These are phyloP conservation scores for Adela reaumurella DNA, from an alignment of 2,888 invertebrate species.

Conservation along the genomic window DNA sequence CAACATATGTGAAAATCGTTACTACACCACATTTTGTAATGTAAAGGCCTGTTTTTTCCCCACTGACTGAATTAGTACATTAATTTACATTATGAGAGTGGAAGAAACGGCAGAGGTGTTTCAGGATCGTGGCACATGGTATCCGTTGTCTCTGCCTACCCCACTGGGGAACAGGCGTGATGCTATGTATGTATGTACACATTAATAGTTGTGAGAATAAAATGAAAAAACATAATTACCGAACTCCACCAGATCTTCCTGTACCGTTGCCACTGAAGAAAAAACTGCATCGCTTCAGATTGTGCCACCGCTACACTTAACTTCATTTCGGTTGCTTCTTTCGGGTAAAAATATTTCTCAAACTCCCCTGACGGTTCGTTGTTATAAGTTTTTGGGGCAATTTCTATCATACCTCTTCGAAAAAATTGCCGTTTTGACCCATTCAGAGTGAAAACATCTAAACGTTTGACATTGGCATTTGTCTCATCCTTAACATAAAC, in stretches of 20 bases:
- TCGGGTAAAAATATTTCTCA: conserved; percentile 13
- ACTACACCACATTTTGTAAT: no score
- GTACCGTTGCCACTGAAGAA: conserved; percentile 72
- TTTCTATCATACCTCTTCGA: background rate
- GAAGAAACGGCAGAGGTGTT: no score
- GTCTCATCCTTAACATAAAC: conserved; percentile 21
- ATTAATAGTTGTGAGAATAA: background rate
- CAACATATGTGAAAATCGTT: no score
- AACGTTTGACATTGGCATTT: conserved; percentile 2
- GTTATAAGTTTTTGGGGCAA: background rate
- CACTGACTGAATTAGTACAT: background rate
- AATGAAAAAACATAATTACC: conserved; percentile 33
- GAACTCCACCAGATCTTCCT: conserved; percentile 85
- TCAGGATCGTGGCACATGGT: no score
- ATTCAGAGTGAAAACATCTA: background rate
- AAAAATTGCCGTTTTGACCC: background rate
- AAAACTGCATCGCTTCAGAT: conserved; percentile 57
- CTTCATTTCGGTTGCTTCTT: conserved; percentile 21
- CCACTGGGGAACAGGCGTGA: no score
- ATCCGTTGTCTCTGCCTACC: no score
- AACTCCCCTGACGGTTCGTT: background rate
- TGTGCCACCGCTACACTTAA: conserved; percentile 42
- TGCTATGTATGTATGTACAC: no score
- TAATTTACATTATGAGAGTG: no score
- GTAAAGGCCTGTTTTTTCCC: no score